Evolutionary conservation across 1,140 invertebrate genomes (phyloP).

Genomic region (Ditylenchus dipsaci): DNA sequence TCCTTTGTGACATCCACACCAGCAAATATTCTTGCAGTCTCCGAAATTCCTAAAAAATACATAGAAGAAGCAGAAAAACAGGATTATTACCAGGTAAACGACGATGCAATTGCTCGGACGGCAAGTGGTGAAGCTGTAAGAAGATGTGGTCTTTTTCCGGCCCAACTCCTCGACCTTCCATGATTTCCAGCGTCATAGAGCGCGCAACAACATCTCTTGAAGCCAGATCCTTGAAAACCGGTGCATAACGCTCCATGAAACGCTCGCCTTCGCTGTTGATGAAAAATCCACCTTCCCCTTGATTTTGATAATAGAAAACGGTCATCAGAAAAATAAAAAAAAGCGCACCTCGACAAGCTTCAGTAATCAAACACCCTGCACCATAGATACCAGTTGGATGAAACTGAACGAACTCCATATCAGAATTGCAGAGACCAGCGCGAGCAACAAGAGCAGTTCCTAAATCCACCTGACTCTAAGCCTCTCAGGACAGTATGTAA

Average conservation of each 20-base stretch:
- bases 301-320: neutral
- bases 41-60: conserved; percentile 67
- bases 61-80: neutral
- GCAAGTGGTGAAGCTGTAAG: conserved; percentile 89
- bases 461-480: conserved; percentile 9
- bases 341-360: conserved; percentile 64
- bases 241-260: conserved; percentile 96
- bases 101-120: conserved; percentile 79
- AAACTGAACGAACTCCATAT: conserved; percentile 98
- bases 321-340: neutral
- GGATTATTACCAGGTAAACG: conserved; percentile 60
- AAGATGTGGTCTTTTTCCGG: conserved; percentile 95
- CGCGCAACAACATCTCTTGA: conserved; percentile 93
- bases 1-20: conserved; percentile 95
- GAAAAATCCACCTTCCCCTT: conserved; percentile 82
- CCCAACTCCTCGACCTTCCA: conserved; percentile 89
- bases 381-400: conserved; percentile 98
- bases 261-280: conserved; percentile 91
- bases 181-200: conserved; percentile 93
- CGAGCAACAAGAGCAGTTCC: conserved; percentile 89
- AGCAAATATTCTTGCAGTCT: conserved; percentile 96
- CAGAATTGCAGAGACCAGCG: conserved; percentile 80
- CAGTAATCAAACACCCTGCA: conserved; percentile 93
- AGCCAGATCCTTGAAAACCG: conserved; percentile 93
- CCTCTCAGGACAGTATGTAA: neutral